Percentiles rank a stretch among this genome's conserved stretches.
These are phyloP conservation scores for Heteronetta atricapilla DNA, from an alignment of 2,113 vertebrate genomes.

Conservation along the genomic window DNA sequence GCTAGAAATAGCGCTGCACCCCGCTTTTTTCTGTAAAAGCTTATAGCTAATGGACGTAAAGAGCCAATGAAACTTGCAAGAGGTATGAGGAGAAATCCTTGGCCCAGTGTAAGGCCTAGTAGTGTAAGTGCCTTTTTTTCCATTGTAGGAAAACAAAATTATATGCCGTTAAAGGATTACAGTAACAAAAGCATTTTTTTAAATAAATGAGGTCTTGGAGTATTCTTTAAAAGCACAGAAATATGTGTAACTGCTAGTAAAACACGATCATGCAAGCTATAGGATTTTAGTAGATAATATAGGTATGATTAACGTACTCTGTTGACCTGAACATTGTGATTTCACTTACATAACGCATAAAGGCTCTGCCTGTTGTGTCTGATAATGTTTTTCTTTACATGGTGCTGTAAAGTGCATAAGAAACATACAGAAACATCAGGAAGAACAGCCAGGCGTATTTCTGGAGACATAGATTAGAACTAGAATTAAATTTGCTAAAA, in stretches of 20 bases:
- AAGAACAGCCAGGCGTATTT: not conserved
- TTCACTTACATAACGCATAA: not conserved
- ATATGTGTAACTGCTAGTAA: not conserved
- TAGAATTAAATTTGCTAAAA: not conserved
- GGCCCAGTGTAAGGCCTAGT: not conserved
- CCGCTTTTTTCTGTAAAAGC: not conserved
- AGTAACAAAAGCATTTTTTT: not conserved
- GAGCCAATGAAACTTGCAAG: not conserved
- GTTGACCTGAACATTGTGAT: not conserved
- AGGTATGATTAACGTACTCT: not conserved
- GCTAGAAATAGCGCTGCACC: not conserved
- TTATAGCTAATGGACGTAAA: accelerated
- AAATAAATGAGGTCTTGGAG: not conserved
- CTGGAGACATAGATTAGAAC: not conserved
- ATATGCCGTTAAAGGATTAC: not conserved
- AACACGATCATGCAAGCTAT: not conserved
- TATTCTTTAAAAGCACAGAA: not conserved
- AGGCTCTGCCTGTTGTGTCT: not conserved
- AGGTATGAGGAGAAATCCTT: not conserved
- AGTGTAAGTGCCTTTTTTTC: not conserved
- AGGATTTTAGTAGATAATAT: not conserved
- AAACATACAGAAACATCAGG: not conserved
- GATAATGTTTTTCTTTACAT: not conserved
- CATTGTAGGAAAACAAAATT: not conserved
- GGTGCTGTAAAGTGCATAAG: not conserved